Base-by-base conservation (phyloP, 2,113 vertebrate genomes). In the Poicephalus gulielmi region DNA sequence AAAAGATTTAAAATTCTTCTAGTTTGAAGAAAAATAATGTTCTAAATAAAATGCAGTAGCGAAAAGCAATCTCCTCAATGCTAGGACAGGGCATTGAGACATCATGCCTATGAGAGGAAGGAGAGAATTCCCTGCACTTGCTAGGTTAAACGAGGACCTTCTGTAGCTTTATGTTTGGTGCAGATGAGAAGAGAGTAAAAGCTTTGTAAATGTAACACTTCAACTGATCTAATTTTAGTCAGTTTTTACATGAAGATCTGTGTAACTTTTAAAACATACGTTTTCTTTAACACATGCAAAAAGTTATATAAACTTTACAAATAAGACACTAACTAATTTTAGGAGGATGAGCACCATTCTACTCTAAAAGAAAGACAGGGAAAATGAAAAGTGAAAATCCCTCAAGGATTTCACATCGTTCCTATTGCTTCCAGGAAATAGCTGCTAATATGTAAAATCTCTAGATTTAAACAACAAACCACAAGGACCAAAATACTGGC, bases 401-500 rank as follows among this genome's bases (percentile, higher is more conserved):
- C 81, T 75, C 43, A 37, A 86, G 68, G 62, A 90, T 88, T 90
- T 94, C 77, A 78, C 73, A 88, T 92, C 39, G 84, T 90, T 91
- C 39, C 88, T 82, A 44, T 37, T 86, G 63, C 71, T 95, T 95
- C 83, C 60, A 95, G 92, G 92, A 95, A 94, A 96, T 53, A 93
- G 43, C 47, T 88, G 77, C 73, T 92, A 90, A 94, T 90, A 96
- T 60, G 66, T 31, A 95, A 96, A 92, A 90, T 93, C 90, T 88
- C 90, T 52, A 46, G 92, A 79, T 90, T 94, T 84, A 68, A 96
- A 94, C 50, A 95, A 93, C 90, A 92, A 96, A 95, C 95, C 92
- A 93, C 92, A 96, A 83, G 49, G 66, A 94, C 59, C 76, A 94
- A 85, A 49, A 59, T 50, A 94, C 18, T 37, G 24, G 89, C 91